Evolutionary conservation across 2,888 invertebrate genomes (phyloP), one percentile per base, ranked within the genome.

Genomic region (Rhorus exstirpatorius): DNA sequence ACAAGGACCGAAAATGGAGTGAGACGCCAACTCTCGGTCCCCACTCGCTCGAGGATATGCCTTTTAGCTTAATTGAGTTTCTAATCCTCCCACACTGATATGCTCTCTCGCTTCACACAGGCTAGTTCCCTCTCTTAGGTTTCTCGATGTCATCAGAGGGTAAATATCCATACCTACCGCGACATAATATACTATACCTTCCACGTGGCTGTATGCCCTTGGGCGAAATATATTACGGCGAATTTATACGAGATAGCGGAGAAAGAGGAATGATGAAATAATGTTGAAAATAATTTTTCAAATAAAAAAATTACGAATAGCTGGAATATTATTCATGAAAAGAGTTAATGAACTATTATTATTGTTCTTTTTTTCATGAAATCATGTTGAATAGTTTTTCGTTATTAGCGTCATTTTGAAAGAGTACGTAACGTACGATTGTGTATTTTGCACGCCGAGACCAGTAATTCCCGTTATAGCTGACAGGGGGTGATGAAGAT

Each of bases 41-140:
- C 17, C 41, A 31, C 65, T 19, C 44, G 19, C 38, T 75, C 63
- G 79, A 46, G 70, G 75, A 63, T 70, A 82, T 75, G 70, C 75
- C 79, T 75, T 82, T 79, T 82, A 75, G 75, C 74, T 82, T 82
- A 79, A 82, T 82, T 75, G 81, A 82, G 82, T 82, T 82, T 75
- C 82, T 75, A 70, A 78, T 82, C 63, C 55, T 70, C 75, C 53
- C 41, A 46, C 44, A 35, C 53, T 17, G 60, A n/a, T 60, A 19
- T 31, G 12, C 19, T 53, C 41, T 14, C 24, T 60, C 46, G 35
- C 26, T 72, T 17, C 41, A 55, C 10, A 26, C 53, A 19, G 68
- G 46, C 24, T 63, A 41, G 31, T 53, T 19, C 53, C 53, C 53
- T 24, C 60, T 65, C 51, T 55, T 21, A 65, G 44, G 14, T 65